Percentiles rank a stretch among this genome's conserved stretches.
phyloP scores from a whole-genome alignment of 2,113 vertebrate genomes.

The Silurus meridionalis region DNA sequence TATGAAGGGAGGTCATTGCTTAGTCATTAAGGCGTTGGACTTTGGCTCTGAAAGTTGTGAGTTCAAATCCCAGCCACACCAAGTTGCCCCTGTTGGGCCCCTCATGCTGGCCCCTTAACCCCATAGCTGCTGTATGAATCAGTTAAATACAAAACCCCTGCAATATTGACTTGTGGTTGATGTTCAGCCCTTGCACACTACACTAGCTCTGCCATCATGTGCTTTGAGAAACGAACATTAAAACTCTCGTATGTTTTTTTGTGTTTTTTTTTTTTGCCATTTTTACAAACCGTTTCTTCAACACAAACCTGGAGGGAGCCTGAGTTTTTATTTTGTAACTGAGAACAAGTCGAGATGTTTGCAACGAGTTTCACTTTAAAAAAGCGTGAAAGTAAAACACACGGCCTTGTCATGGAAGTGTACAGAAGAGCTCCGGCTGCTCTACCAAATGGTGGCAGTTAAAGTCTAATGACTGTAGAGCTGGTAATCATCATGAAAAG shows the following conservation, averaged over 20 bases:
- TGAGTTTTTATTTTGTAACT: constrained; percentile 2
- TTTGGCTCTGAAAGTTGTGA: too few relatives aligned
- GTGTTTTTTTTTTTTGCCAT: background rate
- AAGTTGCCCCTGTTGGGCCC: too few relatives aligned
- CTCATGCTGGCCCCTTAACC: too few relatives aligned
- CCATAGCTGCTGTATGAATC: too few relatives aligned
- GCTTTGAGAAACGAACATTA: background rate
- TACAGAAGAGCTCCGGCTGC: constrained; percentile 67
- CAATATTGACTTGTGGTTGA: too few relatives aligned
- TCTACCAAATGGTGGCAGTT: constrained; percentile 72
- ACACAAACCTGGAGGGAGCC: background rate
- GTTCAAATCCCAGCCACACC: too few relatives aligned
- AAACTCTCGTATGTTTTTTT: background rate
- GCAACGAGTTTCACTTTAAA: constrained; percentile 29
- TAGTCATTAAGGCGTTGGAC: too few relatives aligned
- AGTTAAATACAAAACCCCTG: background rate
- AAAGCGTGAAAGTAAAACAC: constrained; percentile 42
- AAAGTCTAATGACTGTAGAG: constrained; percentile 73
- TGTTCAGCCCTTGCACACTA: background rate
- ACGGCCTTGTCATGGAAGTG: constrained; percentile 68
- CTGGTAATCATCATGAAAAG: constrained; percentile 77
- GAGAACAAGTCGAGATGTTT: constrained; percentile 6
- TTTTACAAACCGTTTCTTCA: background rate
- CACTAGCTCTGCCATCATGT: background rate
- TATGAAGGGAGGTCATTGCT: too few relatives aligned